Evolutionary conservation across 2,113 vertebrate genomes (phyloP).

Genomic region (Anhinga rufa): DNA sequence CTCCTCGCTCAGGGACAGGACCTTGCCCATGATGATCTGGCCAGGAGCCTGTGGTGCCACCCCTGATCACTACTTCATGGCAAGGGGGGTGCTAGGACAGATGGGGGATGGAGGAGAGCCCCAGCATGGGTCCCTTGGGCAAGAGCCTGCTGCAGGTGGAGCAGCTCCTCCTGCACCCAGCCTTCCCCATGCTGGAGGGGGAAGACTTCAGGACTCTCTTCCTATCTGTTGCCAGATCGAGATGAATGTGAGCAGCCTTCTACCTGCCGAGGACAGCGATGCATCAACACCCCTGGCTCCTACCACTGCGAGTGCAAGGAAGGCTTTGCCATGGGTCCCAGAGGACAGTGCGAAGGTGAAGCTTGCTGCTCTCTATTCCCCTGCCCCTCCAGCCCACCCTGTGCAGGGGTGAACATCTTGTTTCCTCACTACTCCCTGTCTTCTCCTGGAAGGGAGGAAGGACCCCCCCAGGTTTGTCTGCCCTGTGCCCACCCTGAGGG

Average conservation of each 20-base stretch:
- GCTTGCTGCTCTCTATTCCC: neutral
- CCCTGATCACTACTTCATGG: neutral
- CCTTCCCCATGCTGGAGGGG: neutral
- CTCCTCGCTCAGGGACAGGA: neutral
- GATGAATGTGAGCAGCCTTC: constrained; percentile 85
- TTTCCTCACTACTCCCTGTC: neutral
- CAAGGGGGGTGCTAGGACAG: neutral
- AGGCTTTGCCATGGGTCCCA: constrained; percentile 79
- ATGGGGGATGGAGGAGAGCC: neutral
- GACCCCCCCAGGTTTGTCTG: neutral
- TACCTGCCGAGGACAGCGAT: constrained; percentile 79
- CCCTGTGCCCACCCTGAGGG: neutral
- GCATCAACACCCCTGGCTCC: constrained; percentile 87
- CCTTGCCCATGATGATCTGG: neutral
- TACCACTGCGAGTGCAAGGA: constrained; percentile 85
- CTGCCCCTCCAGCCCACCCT: neutral
- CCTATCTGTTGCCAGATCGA: constrained; percentile 73
- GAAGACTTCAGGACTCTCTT: neutral
- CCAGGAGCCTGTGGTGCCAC: neutral
- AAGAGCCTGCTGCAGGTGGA: neutral
- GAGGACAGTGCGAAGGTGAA: constrained; percentile 87
- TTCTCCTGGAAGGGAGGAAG: neutral
- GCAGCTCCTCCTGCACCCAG: neutral
- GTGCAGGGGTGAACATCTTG: neutral
- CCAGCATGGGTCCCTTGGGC: neutral